Conservation (phyloP, 2,888 invertebrate genomes). For the Anaspis maculata region DNA sequence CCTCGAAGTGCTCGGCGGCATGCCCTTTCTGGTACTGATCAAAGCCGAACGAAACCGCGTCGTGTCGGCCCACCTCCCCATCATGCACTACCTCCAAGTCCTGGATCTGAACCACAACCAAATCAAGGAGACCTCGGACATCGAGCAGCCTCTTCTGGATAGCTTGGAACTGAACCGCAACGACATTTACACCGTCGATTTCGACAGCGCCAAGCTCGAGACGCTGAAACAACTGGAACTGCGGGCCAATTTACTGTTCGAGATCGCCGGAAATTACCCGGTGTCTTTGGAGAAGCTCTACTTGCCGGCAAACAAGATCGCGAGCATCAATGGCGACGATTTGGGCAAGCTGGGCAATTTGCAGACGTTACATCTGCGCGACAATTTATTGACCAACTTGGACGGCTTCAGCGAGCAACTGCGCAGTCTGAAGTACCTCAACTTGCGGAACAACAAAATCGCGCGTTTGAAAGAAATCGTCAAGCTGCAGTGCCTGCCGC, state of each 20-base stretch:
- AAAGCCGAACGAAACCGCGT: slow-evolving; percentile 51
- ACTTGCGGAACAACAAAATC: slow-evolving; percentile 50
- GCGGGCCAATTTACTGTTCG: slow-evolving; percentile 39
- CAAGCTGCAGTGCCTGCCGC: slow-evolving; percentile 45
- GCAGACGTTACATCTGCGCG: slow-evolving; percentile 62
- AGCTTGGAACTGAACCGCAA: slow-evolving; percentile 48
- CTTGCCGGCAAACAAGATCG: slow-evolving; percentile 38
- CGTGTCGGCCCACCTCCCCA: slow-evolving; percentile 43
- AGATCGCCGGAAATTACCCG: slow-evolving; percentile 44
- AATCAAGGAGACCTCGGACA: slow-evolving; percentile 45
- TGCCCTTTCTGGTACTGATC: slow-evolving; percentile 50
- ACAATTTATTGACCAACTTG: slow-evolving; percentile 52
- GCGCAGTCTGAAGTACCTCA: slow-evolving; percentile 47
- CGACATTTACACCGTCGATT: slow-evolving; percentile 32
- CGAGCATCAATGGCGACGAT: slow-evolving; percentile 38
- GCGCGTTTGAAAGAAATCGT: slow-evolving; percentile 46
- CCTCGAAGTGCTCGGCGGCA: slow-evolving; percentile 43
- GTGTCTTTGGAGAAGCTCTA: slow-evolving; percentile 61
- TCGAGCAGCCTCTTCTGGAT: slow-evolving; percentile 48
- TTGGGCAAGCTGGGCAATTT: slow-evolving; percentile 53
- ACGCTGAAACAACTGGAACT: slow-evolving; percentile 49
- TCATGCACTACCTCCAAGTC: slow-evolving; percentile 53
- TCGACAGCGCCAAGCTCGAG: slow-evolving; percentile 25
- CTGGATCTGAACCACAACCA: slow-evolving; percentile 48
- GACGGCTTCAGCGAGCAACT: slow-evolving; percentile 45